Conservation (phyloP, 1,140 invertebrate genomes). For the Yoshiicerus persimilis region DNA sequence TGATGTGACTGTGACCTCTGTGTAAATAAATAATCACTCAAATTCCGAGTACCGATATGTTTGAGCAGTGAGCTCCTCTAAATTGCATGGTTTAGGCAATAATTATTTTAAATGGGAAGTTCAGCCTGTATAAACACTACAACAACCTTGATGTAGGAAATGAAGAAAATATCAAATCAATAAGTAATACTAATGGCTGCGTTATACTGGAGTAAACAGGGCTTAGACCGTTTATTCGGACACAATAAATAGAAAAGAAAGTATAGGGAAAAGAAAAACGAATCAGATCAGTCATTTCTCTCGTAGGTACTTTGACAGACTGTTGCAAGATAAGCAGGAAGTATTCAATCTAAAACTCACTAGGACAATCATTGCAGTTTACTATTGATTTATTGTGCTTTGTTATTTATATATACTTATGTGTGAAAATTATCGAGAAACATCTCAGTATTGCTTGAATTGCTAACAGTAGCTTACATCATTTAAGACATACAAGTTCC, state of each 20-base stretch:
- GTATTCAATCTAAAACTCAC: neutral
- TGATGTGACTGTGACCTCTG: neutral
- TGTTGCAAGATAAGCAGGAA: neutral
- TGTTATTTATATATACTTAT: neutral
- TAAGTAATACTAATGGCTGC: neutral
- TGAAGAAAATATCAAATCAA: neutral
- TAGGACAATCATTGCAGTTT: neutral
- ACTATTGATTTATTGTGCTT: neutral
- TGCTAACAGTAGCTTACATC: no score
- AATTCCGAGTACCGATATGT: no score
- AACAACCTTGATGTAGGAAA: neutral
- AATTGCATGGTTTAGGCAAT: neutral
- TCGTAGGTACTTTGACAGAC: neutral
- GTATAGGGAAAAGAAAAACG: neutral
- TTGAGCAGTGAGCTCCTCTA: neutral
- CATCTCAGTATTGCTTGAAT: no score
- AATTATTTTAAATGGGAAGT: neutral
- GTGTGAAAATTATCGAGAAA: neutral
- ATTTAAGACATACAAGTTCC: no score
- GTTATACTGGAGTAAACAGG: neutral
- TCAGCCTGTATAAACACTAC: neutral
- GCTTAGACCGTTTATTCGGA: no score
- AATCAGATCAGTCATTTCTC: neutral
- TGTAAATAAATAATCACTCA: neutral
- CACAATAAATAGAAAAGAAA: neutral